Conservation (phyloP, 2,797 vertebrate genomes). For the Remorina albescens region DNA sequence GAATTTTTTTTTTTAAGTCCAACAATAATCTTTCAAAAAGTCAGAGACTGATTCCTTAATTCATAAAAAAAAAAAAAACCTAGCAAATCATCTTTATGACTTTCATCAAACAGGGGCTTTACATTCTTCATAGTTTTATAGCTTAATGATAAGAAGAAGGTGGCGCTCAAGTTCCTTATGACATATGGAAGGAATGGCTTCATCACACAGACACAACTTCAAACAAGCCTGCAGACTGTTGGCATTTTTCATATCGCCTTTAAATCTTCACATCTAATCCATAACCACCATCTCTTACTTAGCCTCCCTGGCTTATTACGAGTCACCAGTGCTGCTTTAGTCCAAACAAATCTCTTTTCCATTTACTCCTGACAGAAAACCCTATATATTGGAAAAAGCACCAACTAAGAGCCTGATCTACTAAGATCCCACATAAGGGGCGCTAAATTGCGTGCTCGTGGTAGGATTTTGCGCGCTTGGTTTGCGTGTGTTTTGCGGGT, state of each 20-base stretch:
- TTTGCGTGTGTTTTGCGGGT: too few species aligned
- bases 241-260: background rate
- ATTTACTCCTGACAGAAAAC: background rate
- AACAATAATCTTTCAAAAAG: background rate
- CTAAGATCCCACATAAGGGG: too few species aligned
- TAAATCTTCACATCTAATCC: constrained; percentile 7
- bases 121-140: too few species aligned
- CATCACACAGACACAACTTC: background rate
- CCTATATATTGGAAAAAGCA: too few species aligned
- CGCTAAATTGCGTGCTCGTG: too few species aligned
- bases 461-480: too few species aligned
- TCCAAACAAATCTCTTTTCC: background rate
- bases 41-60: background rate
- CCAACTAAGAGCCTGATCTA: too few species aligned
- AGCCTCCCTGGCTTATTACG: background rate
- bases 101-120: background rate
- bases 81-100: background rate
- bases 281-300: constrained; percentile 9
- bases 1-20: background rate
- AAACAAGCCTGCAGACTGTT: background rate
- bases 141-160: background rate
- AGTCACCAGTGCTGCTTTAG: background rate
- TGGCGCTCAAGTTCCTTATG: background rate
- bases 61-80: background rate
- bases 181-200: background rate